Conservation (phyloP, 2,888 invertebrate genomes). For the Craniophora ligustri region DNA sequence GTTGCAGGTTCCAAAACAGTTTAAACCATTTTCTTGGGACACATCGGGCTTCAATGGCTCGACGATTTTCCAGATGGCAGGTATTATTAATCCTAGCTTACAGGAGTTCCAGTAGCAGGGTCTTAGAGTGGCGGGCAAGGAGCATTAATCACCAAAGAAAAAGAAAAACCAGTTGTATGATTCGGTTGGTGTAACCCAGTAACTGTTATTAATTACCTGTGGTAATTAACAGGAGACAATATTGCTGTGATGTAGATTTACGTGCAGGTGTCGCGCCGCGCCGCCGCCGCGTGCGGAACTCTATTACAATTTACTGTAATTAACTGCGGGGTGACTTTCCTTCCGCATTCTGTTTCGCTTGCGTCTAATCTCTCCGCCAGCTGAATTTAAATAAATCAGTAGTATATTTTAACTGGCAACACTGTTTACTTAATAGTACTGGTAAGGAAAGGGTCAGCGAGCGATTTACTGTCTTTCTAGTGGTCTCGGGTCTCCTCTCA, state of each 20-base stretch:
- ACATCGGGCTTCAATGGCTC: too few species aligned
- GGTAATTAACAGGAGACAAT: not conserved
- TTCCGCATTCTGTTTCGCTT: constrained; percentile 52
- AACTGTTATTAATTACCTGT: not conserved
- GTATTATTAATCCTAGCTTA: too few species aligned
- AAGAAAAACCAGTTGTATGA: not conserved
- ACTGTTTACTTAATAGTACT: not conserved
- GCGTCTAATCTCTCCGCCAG: constrained; percentile 25
- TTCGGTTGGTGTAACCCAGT: not conserved
- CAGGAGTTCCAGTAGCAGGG: too few species aligned
- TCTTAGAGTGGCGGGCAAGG: too few species aligned
- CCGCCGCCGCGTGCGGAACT: constrained; percentile 20
- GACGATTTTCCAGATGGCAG: too few species aligned
- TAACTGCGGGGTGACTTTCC: constrained; percentile 46
- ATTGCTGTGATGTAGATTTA: constrained; percentile 4
- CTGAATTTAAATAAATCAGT: constrained; percentile 19
- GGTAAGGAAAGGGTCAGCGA: too few species aligned
- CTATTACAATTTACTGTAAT: constrained; percentile 37
- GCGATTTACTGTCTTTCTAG: too few species aligned
- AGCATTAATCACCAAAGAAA: too few species aligned
- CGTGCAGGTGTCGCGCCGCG: constrained; percentile 1
- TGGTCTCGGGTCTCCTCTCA: too few species aligned
- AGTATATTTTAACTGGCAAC: not conserved
- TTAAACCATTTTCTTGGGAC: too few species aligned
- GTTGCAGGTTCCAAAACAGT: too few species aligned